Conservation (phyloP, 2,888 invertebrate species). For the Octodonta nipae region DNA sequence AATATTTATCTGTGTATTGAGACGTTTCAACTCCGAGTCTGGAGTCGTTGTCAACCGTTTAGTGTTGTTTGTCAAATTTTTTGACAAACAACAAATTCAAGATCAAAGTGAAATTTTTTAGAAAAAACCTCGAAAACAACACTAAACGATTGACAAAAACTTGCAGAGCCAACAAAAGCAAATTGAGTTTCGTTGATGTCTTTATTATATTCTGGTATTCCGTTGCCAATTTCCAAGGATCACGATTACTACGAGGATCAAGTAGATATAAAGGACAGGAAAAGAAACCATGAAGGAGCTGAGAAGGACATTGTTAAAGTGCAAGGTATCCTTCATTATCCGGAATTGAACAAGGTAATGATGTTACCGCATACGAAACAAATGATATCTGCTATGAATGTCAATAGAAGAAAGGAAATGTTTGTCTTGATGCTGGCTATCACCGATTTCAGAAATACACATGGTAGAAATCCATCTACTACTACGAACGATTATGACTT, state of each 20-base stretch:
- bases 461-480: constrained; percentile 57
- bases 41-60: too few species aligned
- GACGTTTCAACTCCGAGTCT: too few species aligned
- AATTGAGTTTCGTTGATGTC: constrained; percentile 81
- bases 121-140: too few species aligned
- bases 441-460: constrained; percentile 58
- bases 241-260: constrained; percentile 63
- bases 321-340: constrained; percentile 48
- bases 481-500: constrained; percentile 52
- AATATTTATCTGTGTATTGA: too few species aligned
- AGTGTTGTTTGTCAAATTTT: too few species aligned
- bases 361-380: constrained; percentile 35
- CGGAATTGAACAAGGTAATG: constrained; percentile 54
- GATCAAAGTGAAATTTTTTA: too few species aligned
- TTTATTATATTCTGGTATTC: constrained; percentile 88
- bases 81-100: too few species aligned
- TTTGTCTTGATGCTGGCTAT: constrained; percentile 65
- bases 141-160: too few species aligned
- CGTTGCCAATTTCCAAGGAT: constrained; percentile 74
- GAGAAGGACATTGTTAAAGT: constrained; percentile 42
- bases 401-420: constrained; percentile 52
- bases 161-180: constrained; percentile 59
- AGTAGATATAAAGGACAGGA: constrained; percentile 36
- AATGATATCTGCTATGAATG: constrained; percentile 42
- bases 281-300: constrained; percentile 47